phyloP scores from a whole-genome alignment of 2,113 vertebrate genomes.

The Deroptyus accipitrinus region DNA sequence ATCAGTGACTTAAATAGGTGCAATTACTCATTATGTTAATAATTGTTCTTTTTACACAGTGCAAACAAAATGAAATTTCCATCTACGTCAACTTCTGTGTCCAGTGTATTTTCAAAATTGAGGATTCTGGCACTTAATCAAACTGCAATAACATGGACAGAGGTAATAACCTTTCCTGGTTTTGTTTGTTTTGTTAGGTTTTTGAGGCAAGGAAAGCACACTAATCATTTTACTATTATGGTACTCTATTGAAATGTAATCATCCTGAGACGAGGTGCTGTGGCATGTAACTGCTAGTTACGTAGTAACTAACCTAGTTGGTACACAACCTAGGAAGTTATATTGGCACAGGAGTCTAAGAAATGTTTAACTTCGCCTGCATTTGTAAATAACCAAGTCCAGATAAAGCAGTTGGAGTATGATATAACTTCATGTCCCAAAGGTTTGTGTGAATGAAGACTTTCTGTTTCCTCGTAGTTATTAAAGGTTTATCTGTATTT shows the following conservation, averaged over 20 bases:
- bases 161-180: constrained; percentile 76
- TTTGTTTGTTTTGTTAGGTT: neutral
- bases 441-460: neutral
- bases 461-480: neutral
- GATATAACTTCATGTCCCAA: neutral
- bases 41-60: constrained; percentile 66
- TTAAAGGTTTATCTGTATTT: neutral
- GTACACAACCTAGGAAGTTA: neutral
- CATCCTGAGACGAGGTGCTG: neutral
- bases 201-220: neutral
- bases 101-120: constrained; percentile 75
- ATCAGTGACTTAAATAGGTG: neutral
- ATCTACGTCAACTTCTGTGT: constrained; percentile 26
- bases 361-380: neutral
- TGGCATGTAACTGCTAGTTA: neutral
- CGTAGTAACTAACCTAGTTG: neutral
- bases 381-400: neutral
- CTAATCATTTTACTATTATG: neutral
- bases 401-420: neutral
- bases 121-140: constrained; percentile 82
- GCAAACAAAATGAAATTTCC: constrained; percentile 83
- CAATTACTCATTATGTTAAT: neutral
- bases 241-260: neutral
- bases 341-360: neutral
- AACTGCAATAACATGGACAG: constrained; percentile 85